Evolutionary conservation across 2,113 vertebrate species (phyloP).

Genomic region (Globicephala melas): DNA sequence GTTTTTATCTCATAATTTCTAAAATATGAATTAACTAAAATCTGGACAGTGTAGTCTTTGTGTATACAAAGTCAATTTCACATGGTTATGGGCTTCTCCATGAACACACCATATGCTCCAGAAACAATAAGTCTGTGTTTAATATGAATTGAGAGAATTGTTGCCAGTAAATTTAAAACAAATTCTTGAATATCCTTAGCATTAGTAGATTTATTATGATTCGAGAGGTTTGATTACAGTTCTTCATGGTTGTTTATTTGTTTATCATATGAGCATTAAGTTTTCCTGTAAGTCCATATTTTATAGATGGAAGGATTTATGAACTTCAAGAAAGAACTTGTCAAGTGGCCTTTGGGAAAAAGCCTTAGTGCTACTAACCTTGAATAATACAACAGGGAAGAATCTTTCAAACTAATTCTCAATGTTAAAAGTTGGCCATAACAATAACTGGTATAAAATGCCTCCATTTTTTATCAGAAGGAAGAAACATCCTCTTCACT

Average conservation of each 20-base stretch:
- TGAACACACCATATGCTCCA: neutral
- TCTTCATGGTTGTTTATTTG: constrained; percentile 14
- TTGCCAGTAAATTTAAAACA: constrained; percentile 32
- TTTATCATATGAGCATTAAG: neutral
- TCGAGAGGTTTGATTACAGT: neutral
- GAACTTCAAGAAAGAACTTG: constrained; percentile 14
- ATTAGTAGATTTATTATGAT: constrained; percentile 2
- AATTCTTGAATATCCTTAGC: neutral
- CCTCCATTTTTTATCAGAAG: neutral
- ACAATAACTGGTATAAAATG: neutral
- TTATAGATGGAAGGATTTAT: neutral
- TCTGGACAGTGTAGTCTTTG: neutral
- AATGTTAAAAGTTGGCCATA: constrained; percentile 3
- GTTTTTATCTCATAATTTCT: neutral
- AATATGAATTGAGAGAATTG: neutral
- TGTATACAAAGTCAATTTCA: neutral
- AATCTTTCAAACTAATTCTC: constrained; percentile 38
- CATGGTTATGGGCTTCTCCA: neutral
- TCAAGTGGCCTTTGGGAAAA: constrained; percentile 10
- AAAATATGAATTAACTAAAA: neutral
- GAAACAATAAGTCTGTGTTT: neutral
- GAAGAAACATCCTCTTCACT: neutral
- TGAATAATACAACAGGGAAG: neutral
- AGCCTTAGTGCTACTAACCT: neutral
- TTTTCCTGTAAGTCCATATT: neutral